These are phyloP conservation scores for Blastomussa wellsi DNA, from an alignment of 92 coral and sea anemone species.

Conservation along the genomic window DNA sequence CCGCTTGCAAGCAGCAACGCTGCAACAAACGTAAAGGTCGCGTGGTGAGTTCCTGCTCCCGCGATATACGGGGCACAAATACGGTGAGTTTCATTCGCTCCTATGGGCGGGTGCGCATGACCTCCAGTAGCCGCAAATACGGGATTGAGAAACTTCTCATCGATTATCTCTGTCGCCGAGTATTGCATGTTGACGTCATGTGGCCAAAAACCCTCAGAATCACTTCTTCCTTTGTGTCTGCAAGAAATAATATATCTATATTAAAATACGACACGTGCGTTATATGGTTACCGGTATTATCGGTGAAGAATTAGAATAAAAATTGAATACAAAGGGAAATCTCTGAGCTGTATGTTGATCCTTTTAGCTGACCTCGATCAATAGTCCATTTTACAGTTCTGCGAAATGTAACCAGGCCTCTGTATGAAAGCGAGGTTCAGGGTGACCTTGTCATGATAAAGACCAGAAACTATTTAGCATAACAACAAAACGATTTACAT, in stretches of 20 bases:
- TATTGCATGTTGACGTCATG: constrained; percentile 73
- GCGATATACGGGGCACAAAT: constrained; percentile 73
- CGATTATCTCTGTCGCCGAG: constrained; percentile 59
- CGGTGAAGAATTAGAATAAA: too few species aligned
- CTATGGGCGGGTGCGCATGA: constrained; percentile 78
- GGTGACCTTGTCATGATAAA: too few species aligned
- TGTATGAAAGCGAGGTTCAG: too few species aligned
- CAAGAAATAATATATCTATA: background rate
- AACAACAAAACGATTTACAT: too few species aligned
- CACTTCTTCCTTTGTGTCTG: constrained; percentile 28
- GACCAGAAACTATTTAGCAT: too few species aligned
- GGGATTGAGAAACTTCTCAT: constrained; percentile 21
- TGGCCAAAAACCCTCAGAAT: constrained; percentile 59
- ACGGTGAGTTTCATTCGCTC: constrained; percentile 65
- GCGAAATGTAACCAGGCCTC: too few species aligned
- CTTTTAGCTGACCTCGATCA: too few species aligned
- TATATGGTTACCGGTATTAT: too few species aligned
- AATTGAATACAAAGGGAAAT: background rate
- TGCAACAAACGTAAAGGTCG: background rate
- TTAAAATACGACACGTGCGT: background rate
- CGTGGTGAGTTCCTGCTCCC: background rate
- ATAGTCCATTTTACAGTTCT: too few species aligned
- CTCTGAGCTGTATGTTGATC: background rate
- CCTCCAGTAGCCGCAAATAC: constrained; percentile 72
- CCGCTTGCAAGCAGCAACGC: background rate